phyloP scores from a whole-genome alignment of 1,140 invertebrate genomes.

The Plectus sambesii region DNA sequence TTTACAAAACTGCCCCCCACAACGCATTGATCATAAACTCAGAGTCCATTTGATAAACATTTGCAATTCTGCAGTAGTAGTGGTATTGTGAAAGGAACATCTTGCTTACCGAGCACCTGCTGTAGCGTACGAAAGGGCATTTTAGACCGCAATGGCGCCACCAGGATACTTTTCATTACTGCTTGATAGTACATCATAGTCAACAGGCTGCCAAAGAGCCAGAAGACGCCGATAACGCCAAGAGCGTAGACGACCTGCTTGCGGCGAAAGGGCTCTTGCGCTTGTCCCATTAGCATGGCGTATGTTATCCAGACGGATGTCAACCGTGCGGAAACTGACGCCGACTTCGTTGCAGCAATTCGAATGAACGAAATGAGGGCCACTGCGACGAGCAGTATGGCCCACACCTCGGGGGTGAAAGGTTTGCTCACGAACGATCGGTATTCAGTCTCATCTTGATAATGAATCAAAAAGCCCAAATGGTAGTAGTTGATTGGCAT shows the following conservation, averaged over 20 bases:
- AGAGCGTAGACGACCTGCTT: neutral
- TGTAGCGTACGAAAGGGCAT: constrained; percentile 6
- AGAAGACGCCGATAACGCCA: too few species aligned
- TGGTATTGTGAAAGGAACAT: too few species aligned
- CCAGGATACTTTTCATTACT: constrained; percentile 8
- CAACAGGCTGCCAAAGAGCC: too few species aligned
- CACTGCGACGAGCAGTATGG: constrained; percentile 2
- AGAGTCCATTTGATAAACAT: too few species aligned
- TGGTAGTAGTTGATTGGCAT: constrained; percentile 8
- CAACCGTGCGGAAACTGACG: neutral
- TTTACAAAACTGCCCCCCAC: too few species aligned
- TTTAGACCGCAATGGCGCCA: neutral
- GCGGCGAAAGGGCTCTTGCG: neutral
- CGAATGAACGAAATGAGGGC: neutral
- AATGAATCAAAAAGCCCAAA: constrained; percentile 1
- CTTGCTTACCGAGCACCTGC: too few species aligned
- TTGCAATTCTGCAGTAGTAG: too few species aligned
- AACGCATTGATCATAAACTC: too few species aligned
- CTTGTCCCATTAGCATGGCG: constrained; percentile 4
- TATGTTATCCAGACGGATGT: neutral
- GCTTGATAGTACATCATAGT: neutral
- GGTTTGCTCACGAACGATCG: constrained; percentile 2
- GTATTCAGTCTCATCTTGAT: constrained; percentile 1
- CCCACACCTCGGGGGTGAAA: constrained; percentile 9
- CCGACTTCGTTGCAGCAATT: neutral